Base-by-base conservation (phyloP, 2,797 vertebrate species). In the Cetoscarus ocellatus region DNA sequence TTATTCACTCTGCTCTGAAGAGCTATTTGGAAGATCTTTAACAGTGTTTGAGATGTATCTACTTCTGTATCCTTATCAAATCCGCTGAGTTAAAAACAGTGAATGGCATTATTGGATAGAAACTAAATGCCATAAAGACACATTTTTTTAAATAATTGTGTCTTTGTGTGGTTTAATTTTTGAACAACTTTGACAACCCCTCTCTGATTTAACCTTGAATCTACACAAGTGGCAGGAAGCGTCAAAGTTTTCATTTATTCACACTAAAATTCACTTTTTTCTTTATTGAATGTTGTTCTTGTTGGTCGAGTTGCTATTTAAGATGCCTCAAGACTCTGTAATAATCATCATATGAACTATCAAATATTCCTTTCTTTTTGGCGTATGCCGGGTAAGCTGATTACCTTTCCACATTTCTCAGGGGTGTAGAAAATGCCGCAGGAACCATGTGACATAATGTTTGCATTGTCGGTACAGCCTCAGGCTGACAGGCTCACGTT, bases 391-490 rank as follows among this genome's bases (percentile, higher is more conserved):
- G 50, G 19, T 82, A 86, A 87, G 76, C 73, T 51, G 68, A 75
- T 89, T 80, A 80, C 7, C 15, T 52, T 9, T 53, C 9, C 18
- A 0, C 11, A 12, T 60, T 78, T 68, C 77, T 61, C n/a, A 36
- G 40, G 36, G n/a, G 57, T 53, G 34, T 67, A 65, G 65, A 59
- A 58, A 82, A 77, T 49, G 40, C 54, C 39, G 34, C 34, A 10
- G 65, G 17, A 13, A 42, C 36, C 2, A 0, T 62, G 38, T 76
- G 63, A 72, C 76, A 77, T 68, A 68, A 56, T 38, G 45, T 75
- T 75, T 70, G 63, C 34, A 53, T 63, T 73, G 55, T 64, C 58
- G 19, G 3, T 42, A 7, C 12, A 0, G 1, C 8, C 6, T 34
- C 11, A 2, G 8, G 10, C 3, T 13, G 17, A 54, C 10, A 15